These are phyloP conservation scores for Drosophila hamatofila DNA, from an alignment of 2,888 invertebrate species.

Conservation along the genomic window DNA sequence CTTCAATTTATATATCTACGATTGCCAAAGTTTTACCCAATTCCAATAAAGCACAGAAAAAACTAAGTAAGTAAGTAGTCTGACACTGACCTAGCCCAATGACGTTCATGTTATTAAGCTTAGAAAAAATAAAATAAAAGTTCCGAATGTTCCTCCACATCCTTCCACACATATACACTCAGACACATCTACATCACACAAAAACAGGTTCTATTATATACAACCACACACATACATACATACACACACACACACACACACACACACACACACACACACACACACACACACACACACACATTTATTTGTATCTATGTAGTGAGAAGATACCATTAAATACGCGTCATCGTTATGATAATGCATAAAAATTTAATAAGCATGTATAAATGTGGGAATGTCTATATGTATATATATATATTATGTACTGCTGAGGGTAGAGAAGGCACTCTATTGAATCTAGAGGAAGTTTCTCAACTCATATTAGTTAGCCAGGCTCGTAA, in stretches of 20 bases:
- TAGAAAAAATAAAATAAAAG: slow-evolving; percentile 75
- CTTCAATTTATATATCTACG: slow-evolving; percentile 50
- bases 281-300: not conserved
- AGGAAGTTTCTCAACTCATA: slow-evolving; percentile 54
- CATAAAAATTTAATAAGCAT: slow-evolving; percentile 53
- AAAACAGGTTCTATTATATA: slow-evolving; percentile 1
- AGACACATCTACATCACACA: slow-evolving; percentile 26
- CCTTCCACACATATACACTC: slow-evolving; percentile 8
- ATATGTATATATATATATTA: slow-evolving; percentile 13
- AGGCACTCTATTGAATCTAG: slow-evolving; percentile 41
- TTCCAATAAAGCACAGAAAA: slow-evolving; percentile 56
- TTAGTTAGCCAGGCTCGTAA: slow-evolving; percentile 41
- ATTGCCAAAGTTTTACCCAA: slow-evolving; percentile 65
- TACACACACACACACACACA: slow-evolving; percentile 1
- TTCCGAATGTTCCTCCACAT: slow-evolving; percentile 65
- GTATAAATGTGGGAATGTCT: slow-evolving; percentile 20
- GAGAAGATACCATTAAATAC: slow-evolving; percentile 29
- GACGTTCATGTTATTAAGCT: slow-evolving; percentile 68
- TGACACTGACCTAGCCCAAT: slow-evolving; percentile 78
- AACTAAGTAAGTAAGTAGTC: slow-evolving; percentile 49
- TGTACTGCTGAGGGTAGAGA: slow-evolving; percentile 41
- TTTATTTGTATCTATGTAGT: slow-evolving; percentile 32
- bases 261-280: slow-evolving; percentile 6
- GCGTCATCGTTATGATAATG: slow-evolving; percentile 46
- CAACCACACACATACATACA: not conserved